Conservation (phyloP, 2,888 invertebrate genomes). For the Mongoloraphidia duomilia region DNA sequence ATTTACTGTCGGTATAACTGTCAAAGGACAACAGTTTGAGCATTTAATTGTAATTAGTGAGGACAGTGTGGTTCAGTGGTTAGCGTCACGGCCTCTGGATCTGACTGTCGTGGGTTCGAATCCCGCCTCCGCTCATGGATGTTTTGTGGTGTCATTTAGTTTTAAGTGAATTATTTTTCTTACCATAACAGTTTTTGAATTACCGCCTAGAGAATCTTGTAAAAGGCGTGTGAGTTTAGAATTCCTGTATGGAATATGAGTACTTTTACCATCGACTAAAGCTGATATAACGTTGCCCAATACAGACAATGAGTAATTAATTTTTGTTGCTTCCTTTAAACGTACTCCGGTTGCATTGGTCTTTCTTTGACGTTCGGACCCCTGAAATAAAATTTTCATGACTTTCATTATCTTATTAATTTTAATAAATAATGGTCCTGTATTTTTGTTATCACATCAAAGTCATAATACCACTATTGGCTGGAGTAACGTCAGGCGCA, state of each 20-base stretch:
- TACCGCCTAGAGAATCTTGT: constrained; percentile 94
- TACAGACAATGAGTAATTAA: constrained; percentile 92
- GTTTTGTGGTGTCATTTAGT: no score
- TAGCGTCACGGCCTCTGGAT: no score
- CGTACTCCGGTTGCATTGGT: constrained; percentile 89
- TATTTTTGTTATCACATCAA: not conserved
- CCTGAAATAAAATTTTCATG: constrained; percentile 36
- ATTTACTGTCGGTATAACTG: no score
- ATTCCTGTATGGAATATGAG: constrained; percentile 96
- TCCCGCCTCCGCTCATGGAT: no score
- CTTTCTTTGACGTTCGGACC: constrained; percentile 93
- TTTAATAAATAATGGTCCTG: not conserved
- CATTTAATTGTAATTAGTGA: no score
- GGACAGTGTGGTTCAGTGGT: no score
- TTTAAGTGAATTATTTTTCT: constrained; percentile 16
- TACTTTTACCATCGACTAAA: constrained; percentile 90
- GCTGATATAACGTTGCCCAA: constrained; percentile 98
- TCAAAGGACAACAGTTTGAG: no score
- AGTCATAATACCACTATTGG: no score
- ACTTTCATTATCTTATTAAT: not conserved
- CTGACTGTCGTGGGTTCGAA: no score
- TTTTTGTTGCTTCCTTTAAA: constrained; percentile 93
- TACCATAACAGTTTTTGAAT: constrained; percentile 90
- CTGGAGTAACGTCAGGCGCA: no score
- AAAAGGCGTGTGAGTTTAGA: constrained; percentile 88